phyloP scores from a whole-genome alignment of 2,113 vertebrate species.

The Platysternon megacephalum region DNA sequence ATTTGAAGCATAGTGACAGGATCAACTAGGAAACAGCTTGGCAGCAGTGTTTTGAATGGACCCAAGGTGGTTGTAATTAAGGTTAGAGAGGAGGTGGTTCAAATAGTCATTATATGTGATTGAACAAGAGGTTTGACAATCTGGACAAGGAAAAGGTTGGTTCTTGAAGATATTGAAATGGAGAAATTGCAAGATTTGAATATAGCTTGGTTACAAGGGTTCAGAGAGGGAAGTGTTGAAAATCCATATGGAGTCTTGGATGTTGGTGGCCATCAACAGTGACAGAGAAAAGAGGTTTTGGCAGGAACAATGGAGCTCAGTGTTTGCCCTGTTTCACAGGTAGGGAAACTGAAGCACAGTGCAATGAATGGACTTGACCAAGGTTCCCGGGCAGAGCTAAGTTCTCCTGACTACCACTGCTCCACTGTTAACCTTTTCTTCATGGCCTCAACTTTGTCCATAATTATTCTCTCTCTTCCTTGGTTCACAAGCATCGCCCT shows the following conservation, averaged over 20 bases:
- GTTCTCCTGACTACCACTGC: neutral
- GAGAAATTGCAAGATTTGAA: neutral
- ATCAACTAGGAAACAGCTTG: neutral
- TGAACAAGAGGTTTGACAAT: accelerated
- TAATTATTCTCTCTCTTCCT: neutral
- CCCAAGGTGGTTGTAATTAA: neutral
- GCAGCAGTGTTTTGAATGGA: neutral
- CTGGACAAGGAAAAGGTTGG: neutral
- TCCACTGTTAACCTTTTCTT: neutral
- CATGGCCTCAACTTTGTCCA: neutral
- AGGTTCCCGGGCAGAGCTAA: neutral
- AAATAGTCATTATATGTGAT: neutral
- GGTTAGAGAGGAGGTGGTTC: neutral
- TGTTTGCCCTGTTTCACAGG: neutral
- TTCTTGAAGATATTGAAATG: neutral
- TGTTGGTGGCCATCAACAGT: neutral
- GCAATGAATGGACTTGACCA: neutral
- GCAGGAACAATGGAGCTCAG: neutral
- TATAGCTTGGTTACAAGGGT: neutral
- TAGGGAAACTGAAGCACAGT: neutral
- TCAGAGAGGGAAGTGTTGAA: neutral
- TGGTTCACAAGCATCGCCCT: neutral
- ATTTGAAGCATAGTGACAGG: neutral
- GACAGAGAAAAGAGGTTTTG: neutral
- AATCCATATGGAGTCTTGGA: neutral